phyloP scores from a whole-genome alignment of 2,113 vertebrate genomes.

The Nannobrachium achirus region DNA sequence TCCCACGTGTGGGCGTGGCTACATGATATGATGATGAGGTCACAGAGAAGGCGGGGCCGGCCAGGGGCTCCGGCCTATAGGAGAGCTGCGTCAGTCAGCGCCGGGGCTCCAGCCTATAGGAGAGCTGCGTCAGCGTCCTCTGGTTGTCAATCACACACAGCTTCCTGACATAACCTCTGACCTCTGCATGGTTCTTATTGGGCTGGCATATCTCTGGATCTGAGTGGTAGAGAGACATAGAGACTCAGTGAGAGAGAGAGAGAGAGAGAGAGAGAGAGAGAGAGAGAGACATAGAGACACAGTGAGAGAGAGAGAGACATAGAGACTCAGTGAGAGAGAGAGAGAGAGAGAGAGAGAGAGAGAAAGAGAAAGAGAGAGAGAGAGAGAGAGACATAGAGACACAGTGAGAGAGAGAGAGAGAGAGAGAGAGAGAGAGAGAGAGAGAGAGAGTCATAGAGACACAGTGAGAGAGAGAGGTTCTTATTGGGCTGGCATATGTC shows the following conservation, averaged over 20 bases:
- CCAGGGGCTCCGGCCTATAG: slow-evolving; percentile 85
- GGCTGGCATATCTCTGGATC: slow-evolving; percentile 91
- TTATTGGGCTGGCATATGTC: slow-evolving; percentile 93
- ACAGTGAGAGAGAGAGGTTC: too few relatives aligned
- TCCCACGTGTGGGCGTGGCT: slow-evolving; percentile 25
- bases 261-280: too few relatives aligned
- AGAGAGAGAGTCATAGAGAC: too few relatives aligned
- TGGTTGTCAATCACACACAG: slow-evolving; percentile 99
- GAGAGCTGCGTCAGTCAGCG: slow-evolving; percentile 98
- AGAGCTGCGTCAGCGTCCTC: slow-evolving; percentile 97
- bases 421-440: too few relatives aligned
- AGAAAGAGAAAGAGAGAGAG: too few relatives aligned
- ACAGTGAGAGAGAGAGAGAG: too few relatives aligned
- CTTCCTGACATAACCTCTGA: slow-evolving; percentile 94
- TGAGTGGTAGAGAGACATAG: slow-evolving; percentile 72
- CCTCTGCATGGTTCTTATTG: slow-evolving; percentile 96
- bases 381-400: too few relatives aligned
- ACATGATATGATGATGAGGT: slow-evolving; percentile 42
- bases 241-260: too few relatives aligned
- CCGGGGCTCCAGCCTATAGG: slow-evolving; percentile 94
- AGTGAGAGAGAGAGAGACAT: not conserved
- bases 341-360: too few relatives aligned
- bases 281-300: not conserved
- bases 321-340: too few relatives aligned
- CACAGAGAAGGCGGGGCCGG: slow-evolving; percentile 55